Conservation (phyloP, 1,140 invertebrate species). For the Lepidotrigona ventralis region DNA sequence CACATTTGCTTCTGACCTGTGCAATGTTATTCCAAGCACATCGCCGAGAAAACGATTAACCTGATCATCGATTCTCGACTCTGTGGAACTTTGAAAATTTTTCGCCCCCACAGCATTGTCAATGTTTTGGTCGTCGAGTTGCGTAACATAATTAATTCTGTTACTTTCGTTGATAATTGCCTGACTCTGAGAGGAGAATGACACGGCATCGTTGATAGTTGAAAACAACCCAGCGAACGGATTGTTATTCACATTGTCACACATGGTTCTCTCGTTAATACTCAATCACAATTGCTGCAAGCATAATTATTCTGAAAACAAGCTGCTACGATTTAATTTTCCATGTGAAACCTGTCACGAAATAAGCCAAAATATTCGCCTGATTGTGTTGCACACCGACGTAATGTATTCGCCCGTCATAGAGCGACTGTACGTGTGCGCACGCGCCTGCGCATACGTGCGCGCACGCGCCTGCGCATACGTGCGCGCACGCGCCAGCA, state of each 20-base stretch:
- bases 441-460: background rate
- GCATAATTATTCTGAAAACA: slow-evolving; percentile 27
- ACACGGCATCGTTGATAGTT: slow-evolving; percentile 68
- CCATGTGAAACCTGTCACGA: background rate
- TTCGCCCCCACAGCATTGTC: slow-evolving; percentile 32
- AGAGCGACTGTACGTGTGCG: background rate
- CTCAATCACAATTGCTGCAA: background rate
- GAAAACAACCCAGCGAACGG: slow-evolving; percentile 79
- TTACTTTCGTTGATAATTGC: slow-evolving; percentile 9
- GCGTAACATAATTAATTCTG: slow-evolving; percentile 4
- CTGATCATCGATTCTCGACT: background rate
- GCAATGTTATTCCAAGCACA: slow-evolving; percentile 85
- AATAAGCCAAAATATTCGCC: background rate
- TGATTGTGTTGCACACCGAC: background rate
- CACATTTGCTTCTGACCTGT: slow-evolving; percentile 60
- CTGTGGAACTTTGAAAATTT: background rate
- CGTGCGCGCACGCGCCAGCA: background rate
- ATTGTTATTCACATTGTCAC: slow-evolving; percentile 74
- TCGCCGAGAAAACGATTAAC: slow-evolving; percentile 80
- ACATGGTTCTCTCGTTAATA: slow-evolving; percentile 64
- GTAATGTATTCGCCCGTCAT: background rate
- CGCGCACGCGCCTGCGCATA: background rate
- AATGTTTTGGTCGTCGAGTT: slow-evolving; percentile 26
- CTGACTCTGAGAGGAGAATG: slow-evolving; percentile 68
- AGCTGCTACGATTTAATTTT: slow-evolving; percentile 8